phyloP scores from a whole-genome alignment of 2,113 vertebrate species.

The cattle (Bos taurus) region ARS-UCD2.0 NC_037349.1:41248001-41248500 shows the following conservation, averaged over 20 bases:
- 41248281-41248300: not conserved
- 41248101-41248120: not conserved
- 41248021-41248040: not conserved
- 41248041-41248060: not conserved
- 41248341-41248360: not conserved
- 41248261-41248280: not conserved
- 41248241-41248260: not conserved
- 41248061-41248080: not conserved
- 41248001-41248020: not conserved
- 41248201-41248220: not conserved
- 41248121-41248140: not conserved
- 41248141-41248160: not conserved
- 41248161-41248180: not conserved
- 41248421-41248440: not conserved
- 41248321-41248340: not conserved
- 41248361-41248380: not conserved
- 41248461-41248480: not conserved
- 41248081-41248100: not conserved
- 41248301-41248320: not conserved
- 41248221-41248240: not conserved
- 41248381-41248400: not conserved
- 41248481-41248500: not conserved
- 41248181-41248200: not conserved
- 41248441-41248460: not conserved
- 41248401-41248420: not conserved